These are phyloP conservation scores for Metalampra italica DNA, from an alignment of 2,888 invertebrate species.

Conservation along the genomic window DNA sequence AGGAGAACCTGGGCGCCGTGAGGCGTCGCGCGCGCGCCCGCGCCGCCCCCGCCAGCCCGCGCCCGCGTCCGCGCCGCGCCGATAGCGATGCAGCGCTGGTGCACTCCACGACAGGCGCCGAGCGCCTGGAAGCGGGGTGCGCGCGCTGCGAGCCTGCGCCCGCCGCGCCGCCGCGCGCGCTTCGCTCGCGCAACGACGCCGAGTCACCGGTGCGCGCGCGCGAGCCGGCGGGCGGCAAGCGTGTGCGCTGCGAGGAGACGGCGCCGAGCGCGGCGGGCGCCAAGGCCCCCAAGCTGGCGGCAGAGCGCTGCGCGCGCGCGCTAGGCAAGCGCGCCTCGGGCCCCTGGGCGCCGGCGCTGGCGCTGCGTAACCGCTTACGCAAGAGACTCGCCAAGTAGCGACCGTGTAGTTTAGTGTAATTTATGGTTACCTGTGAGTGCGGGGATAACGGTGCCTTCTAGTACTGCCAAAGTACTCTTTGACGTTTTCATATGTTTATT, in stretches of 20 bases:
- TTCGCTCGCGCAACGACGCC: conserved; percentile 44
- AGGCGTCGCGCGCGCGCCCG: conserved; percentile 48
- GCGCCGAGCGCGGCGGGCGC: conserved; percentile 23
- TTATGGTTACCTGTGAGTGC: conserved; percentile 37
- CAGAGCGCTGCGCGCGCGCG: conserved; percentile 36
- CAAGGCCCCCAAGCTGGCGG: conserved; percentile 27
- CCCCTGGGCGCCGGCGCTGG: conserved; percentile 63
- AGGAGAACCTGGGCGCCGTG: conserved; percentile 66
- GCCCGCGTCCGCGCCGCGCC: conserved; percentile 31
- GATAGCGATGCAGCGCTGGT: conserved; percentile 34
- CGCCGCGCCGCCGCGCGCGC: conserved; percentile 28
- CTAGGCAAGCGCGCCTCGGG: conserved; percentile 49
- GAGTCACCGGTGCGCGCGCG: conserved; percentile 14
- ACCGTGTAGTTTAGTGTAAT: conserved; percentile 15
- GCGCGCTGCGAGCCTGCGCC: conserved; percentile 7
- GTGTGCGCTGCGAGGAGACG: conserved; percentile 25
- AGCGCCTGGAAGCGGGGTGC: too few species aligned
- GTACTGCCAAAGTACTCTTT: conserved; percentile 50
- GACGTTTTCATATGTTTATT: conserved; percentile 29
- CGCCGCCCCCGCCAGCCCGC: conserved; percentile 29
- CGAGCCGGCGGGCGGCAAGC: conserved; percentile 20
- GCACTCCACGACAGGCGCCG: conserved; percentile 46
- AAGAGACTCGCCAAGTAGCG: conserved; percentile 63
- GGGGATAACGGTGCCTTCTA: conserved; percentile 45
- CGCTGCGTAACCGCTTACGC: conserved; percentile 64